phyloP scores from a whole-genome alignment of 2,113 vertebrate species.

The Actinemys pallida region DNA sequence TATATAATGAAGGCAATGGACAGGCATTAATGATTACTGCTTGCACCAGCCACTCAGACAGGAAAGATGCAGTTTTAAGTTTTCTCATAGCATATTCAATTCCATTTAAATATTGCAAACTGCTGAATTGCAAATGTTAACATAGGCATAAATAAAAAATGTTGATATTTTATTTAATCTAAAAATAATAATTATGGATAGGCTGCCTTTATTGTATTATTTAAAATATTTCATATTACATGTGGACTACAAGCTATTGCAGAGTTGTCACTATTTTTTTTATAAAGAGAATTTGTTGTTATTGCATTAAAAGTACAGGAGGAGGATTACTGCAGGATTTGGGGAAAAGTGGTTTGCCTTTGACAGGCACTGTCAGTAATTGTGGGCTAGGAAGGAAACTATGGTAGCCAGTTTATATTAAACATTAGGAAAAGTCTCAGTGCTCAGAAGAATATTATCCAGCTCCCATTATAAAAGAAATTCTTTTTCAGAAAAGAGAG shows the following conservation, averaged over 20 bases:
- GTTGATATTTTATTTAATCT: slow-evolving; percentile 82
- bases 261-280: slow-evolving; percentile 35
- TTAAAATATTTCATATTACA: slow-evolving; percentile 78
- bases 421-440: slow-evolving; percentile 30
- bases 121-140: slow-evolving; percentile 80
- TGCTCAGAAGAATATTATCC: slow-evolving; percentile 5
- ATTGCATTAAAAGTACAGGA: slow-evolving; percentile 70
- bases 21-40: slow-evolving; percentile 10
- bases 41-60: slow-evolving; percentile 31
- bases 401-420: slow-evolving; percentile 11
- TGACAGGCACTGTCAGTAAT: slow-evolving; percentile 43
- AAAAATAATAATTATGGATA: slow-evolving; percentile 77
- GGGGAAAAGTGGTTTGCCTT: slow-evolving; percentile 60
- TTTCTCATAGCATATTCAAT: slow-evolving; percentile 76
- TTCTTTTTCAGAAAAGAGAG: slow-evolving; percentile 34
- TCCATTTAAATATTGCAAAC: slow-evolving; percentile 79
- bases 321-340: slow-evolving; percentile 31
- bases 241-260: slow-evolving; percentile 50
- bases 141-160: slow-evolving; percentile 80
- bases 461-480: slow-evolving; percentile 35
- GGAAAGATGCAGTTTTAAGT: slow-evolving; percentile 57
- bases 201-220: slow-evolving; percentile 75
- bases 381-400: slow-evolving; percentile 10
- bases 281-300: slow-evolving; percentile 53
- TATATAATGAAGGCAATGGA: slow-evolving; percentile 2